phyloP scores from a whole-genome alignment of 1,140 invertebrate species.

The Trichoplusia ni region DNA sequence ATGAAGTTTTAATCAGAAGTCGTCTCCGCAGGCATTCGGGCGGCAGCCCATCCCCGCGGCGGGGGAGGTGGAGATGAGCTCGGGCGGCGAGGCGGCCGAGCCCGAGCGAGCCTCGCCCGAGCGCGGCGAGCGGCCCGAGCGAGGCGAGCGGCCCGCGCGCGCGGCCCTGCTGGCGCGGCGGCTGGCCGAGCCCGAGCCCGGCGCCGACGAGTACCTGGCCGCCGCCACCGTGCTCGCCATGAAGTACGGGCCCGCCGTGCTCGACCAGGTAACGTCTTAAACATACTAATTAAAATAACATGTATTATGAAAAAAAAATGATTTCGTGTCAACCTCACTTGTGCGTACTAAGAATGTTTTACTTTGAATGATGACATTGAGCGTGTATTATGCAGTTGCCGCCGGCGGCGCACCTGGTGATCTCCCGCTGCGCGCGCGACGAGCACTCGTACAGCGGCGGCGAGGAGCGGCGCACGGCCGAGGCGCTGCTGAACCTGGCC shows the following conservation, averaged over 20 bases:
- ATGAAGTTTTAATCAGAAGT: conserved; percentile 8
- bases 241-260: conserved; percentile 85
- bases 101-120: too few relatives aligned
- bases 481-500: conserved; percentile 74
- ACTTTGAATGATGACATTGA: neutral
- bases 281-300: neutral
- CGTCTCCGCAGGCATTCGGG: conserved; percentile 61
- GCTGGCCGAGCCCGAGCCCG: conserved; percentile 80
- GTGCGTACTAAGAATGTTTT: too few relatives aligned
- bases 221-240: conserved; percentile 89
- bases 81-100: too few relatives aligned
- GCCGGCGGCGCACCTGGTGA: conserved; percentile 69
- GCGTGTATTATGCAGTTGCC: conserved; percentile 50
- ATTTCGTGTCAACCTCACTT: too few relatives aligned
- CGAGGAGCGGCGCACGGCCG: conserved; percentile 74
- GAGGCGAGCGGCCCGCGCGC: conserved; percentile 84
- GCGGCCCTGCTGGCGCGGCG: conserved; percentile 89
- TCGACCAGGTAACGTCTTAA: conserved; percentile 64
- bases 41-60: conserved; percentile 68
- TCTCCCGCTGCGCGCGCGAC: conserved; percentile 72
- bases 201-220: conserved; percentile 88
- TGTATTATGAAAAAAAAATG: neutral
- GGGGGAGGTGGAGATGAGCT: too few relatives aligned
- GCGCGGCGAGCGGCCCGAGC: too few relatives aligned
- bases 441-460: conserved; percentile 76